phyloP scores from a whole-genome alignment of 2,113 vertebrate genomes.

The Plecturocebus donacophilus region DNA sequence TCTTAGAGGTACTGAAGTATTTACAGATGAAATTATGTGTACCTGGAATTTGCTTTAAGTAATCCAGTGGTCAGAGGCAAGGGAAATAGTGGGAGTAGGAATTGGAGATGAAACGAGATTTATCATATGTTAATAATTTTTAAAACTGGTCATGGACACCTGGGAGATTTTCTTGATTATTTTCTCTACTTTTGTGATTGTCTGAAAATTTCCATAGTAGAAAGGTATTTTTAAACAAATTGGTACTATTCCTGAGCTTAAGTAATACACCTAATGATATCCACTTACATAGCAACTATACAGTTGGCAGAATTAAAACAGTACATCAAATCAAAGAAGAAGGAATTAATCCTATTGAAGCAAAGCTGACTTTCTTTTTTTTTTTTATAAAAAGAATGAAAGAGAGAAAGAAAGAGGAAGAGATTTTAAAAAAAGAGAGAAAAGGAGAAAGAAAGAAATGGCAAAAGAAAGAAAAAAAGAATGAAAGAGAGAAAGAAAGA shows the following conservation, averaged over 20 bases:
- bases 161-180: neutral
- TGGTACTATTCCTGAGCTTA: neutral
- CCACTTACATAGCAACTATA: neutral
- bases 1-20: neutral
- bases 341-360: neutral
- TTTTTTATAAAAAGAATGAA: no score
- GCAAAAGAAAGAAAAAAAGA: no score
- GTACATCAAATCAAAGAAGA: neutral
- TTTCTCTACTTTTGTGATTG: conserved; percentile 23
- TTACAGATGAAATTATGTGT: neutral
- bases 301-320: neutral
- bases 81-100: neutral
- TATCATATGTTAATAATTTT: neutral
- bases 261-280: conserved; percentile 18
- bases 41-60: conserved; percentile 41
- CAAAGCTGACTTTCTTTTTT: no score
- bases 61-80: conserved; percentile 3
- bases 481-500: no score
- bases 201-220: conserved; percentile 42
- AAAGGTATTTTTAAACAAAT: conserved; percentile 34
- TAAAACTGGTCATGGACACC: neutral
- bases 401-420: no score
- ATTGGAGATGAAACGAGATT: neutral
- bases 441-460: no score
- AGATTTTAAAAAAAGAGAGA: no score